Conservation (phyloP, 2,888 invertebrate species). For the Eupithecia pulchellata region DNA sequence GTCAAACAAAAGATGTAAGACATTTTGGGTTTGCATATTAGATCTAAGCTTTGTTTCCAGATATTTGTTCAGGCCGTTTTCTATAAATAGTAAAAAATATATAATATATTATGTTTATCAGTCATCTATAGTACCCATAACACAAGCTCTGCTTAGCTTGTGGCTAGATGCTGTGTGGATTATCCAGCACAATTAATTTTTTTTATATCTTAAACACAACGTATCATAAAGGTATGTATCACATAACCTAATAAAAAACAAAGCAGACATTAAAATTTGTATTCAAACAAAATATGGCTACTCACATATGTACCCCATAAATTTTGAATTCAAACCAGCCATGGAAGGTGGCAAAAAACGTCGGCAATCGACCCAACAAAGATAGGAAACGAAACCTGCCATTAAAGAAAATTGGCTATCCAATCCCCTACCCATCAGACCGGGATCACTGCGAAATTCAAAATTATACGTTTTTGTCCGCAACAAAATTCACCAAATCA, state of each 20-base stretch:
- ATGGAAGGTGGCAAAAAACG: conserved; percentile 76
- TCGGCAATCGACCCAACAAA: conserved; percentile 77
- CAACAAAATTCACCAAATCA: conserved; percentile 18
- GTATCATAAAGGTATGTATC: not conserved
- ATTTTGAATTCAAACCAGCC: conserved; percentile 57
- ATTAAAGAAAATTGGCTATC: conserved; percentile 81
- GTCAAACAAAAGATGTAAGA: not conserved
- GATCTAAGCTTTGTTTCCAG: no score
- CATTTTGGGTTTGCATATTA: no score
- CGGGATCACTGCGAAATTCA: conserved; percentile 59
- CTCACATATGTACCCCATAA: conserved; percentile 61
- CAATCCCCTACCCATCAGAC: conserved; percentile 61
- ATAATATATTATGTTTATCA: no score
- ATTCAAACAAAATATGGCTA: conserved; percentile 13
- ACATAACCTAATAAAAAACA: not conserved
- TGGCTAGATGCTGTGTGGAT: no score
- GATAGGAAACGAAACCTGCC: conserved; percentile 80
- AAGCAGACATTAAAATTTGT: not conserved
- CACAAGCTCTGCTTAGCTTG: no score
- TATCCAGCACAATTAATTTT: no score
- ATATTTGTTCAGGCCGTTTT: no score
- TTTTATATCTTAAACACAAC: no score
- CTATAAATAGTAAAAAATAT: no score
- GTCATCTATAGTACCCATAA: no score
- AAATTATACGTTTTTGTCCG: conserved; percentile 55